These are phyloP conservation scores for Polydrusus tereticollis DNA, from an alignment of 2,888 invertebrate genomes.

Conservation along the genomic window DNA sequence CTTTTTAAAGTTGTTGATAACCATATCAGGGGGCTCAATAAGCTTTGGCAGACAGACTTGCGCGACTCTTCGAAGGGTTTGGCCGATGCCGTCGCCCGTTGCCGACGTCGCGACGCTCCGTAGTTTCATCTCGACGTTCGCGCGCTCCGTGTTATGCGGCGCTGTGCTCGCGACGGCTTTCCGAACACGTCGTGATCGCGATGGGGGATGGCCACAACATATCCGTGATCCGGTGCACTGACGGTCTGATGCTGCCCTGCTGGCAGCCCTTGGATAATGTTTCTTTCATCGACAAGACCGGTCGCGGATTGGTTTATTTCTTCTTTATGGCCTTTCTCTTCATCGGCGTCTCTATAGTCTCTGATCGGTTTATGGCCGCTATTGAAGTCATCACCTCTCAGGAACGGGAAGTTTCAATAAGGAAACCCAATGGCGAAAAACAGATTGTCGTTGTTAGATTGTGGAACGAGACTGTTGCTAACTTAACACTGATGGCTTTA, in stretches of 20 bases:
- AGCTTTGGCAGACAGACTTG: constrained; percentile 39
- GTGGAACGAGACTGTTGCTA: constrained; percentile 99
- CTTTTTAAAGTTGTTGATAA: background rate
- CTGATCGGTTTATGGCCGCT: constrained; percentile 99
- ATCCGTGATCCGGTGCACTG: constrained; percentile 72
- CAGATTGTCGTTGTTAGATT: constrained; percentile 89
- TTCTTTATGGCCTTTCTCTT: constrained; percentile 92
- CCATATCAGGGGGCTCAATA: background rate
- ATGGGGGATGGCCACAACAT: constrained; percentile 43
- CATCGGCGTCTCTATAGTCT: constrained; percentile 98
- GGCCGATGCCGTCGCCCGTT: constrained; percentile 22
- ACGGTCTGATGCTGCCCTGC: constrained; percentile 88
- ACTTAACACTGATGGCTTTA: constrained; percentile 97
- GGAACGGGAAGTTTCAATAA: constrained; percentile 94
- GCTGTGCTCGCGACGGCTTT: constrained; percentile 14
- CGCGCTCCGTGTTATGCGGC: constrained; percentile 35
- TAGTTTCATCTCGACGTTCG: constrained; percentile 45
- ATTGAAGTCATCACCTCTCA: constrained; percentile 97
- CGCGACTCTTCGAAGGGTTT: constrained; percentile 45
- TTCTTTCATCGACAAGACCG: constrained; percentile 79
- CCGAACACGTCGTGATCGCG: constrained; percentile 39
- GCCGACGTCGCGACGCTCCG: constrained; percentile 31
- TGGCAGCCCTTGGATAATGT: constrained; percentile 90
- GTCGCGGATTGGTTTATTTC: constrained; percentile 94
- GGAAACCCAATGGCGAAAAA: constrained; percentile 80